Evolutionary conservation across 2,888 invertebrate genomes (phyloP).

Genomic region (Ophion slaviceki): DNA sequence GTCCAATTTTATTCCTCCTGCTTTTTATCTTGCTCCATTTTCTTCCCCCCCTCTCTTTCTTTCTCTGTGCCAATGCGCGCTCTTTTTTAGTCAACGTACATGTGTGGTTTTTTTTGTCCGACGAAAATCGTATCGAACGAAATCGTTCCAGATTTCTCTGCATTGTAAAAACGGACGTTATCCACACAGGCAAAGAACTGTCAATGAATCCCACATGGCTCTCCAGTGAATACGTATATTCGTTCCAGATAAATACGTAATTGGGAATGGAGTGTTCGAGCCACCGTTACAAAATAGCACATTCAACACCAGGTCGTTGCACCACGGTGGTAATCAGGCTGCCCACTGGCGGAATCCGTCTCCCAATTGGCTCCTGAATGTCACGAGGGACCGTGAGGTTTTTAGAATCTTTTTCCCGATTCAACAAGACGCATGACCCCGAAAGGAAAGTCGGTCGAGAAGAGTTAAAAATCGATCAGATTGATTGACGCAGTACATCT

Average conservation of each 20-base stretch:
- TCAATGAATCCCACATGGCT: not conserved
- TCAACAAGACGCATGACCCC: not conserved
- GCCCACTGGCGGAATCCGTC: not conserved
- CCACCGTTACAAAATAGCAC: conserved; percentile 13
- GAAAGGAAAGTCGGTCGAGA: not conserved
- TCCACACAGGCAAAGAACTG: conserved; percentile 22
- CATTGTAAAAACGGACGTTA: conserved; percentile 56
- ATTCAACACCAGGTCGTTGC: conserved; percentile 6
- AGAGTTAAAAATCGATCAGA: too few relatives aligned
- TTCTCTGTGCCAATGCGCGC: conserved; percentile 39
- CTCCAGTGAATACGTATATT: conserved; percentile 8
- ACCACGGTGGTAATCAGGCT: not conserved
- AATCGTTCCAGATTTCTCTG: conserved; percentile 29
- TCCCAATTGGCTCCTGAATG: not conserved
- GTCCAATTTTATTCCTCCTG: conserved; percentile 37
- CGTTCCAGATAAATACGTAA: conserved; percentile 47
- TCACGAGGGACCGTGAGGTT: not conserved
- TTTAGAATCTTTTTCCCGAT: not conserved
- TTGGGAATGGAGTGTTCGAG: conserved; percentile 23
- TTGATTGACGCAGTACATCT: too few relatives aligned
- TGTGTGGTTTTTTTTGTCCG: conserved; percentile 25
- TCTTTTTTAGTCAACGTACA: not conserved
- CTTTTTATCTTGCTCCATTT: conserved; percentile 35
- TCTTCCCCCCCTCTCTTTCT: not conserved
- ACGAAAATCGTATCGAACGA: conserved; percentile 50